phyloP scores from a whole-genome alignment of 2,113 vertebrate species.

The Halichoeres trimaculatus region DNA sequence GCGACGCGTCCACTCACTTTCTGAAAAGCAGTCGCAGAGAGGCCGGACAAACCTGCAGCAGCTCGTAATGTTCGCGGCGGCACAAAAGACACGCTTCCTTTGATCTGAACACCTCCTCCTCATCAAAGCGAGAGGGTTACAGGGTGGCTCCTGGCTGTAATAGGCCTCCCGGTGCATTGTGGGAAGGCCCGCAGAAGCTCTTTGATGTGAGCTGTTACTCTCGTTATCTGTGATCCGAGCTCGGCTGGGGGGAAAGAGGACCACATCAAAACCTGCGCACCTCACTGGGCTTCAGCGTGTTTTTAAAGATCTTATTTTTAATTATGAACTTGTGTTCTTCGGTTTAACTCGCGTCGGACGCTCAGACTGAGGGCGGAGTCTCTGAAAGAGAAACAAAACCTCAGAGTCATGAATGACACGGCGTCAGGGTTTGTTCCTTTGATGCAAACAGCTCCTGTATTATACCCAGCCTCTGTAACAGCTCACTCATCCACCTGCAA shows the following conservation, averaged over 20 bases:
- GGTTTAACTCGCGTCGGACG: neutral
- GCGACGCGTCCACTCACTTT: neutral
- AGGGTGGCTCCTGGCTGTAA: conserved; percentile 41
- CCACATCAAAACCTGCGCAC: neutral
- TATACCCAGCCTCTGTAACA: too few relatives aligned
- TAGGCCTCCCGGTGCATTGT: conserved; percentile 51
- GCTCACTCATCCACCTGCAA: neutral
- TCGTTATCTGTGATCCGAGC: conserved; percentile 37
- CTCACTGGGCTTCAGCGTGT: neutral
- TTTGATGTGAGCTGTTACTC: conserved; percentile 51
- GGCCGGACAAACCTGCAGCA: conserved; percentile 15
- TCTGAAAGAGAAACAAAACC: neutral
- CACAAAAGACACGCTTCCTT: conserved; percentile 30
- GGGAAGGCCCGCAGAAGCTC: conserved; percentile 7
- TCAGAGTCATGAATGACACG: too few relatives aligned
- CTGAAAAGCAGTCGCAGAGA: neutral
- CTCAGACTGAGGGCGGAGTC: neutral
- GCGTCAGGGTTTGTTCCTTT: too few relatives aligned
- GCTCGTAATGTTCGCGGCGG: neutral
- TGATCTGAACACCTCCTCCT: conserved; percentile 44
- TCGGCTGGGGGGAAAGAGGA: neutral
- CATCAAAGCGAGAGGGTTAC: conserved; percentile 45
- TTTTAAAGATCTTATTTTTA: neutral
- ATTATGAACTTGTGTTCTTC: neutral
- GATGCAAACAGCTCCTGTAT: too few relatives aligned